These are phyloP conservation scores for Protodeltote pygarga DNA, from an alignment of 2,888 invertebrate species.

Conservation along the genomic window DNA sequence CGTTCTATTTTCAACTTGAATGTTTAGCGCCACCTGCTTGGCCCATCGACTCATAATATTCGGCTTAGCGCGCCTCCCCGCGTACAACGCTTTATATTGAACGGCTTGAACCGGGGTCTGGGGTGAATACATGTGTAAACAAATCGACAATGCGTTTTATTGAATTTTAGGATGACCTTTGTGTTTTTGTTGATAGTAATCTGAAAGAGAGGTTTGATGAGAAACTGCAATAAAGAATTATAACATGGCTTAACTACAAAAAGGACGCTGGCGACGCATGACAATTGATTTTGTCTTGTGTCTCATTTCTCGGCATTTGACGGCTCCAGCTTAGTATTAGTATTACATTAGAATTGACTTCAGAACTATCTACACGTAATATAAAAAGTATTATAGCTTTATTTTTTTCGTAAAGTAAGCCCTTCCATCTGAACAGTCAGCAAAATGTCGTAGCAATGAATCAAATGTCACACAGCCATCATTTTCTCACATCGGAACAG, in stretches of 20 bases:
- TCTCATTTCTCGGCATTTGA: too few relatives aligned
- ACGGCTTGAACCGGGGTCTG: slow-evolving; percentile 52
- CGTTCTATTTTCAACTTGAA: slow-evolving; percentile 65
- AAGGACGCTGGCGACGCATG: too few relatives aligned
- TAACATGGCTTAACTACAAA: too few relatives aligned
- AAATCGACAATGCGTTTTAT: slow-evolving; percentile 50
- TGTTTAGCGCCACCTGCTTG: slow-evolving; percentile 84
- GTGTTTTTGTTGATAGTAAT: neutral
- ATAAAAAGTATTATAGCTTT: too few relatives aligned
- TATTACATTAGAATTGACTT: too few relatives aligned
- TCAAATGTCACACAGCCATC: slow-evolving; percentile 55
- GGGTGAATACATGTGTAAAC: slow-evolving; percentile 58
- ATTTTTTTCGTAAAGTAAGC: neutral
- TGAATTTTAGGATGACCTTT: slow-evolving; percentile 43
- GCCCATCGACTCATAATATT: slow-evolving; percentile 86
- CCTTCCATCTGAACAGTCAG: slow-evolving; percentile 3
- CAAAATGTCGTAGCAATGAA: slow-evolving; percentile 39
- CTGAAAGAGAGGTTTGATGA: neutral
- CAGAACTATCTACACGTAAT: too few relatives aligned
- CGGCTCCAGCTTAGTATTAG: neutral
- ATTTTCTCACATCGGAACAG: slow-evolving; percentile 61
- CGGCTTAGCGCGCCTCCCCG: slow-evolving; percentile 80
- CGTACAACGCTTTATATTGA: slow-evolving; percentile 54
- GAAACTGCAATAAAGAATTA: neutral
- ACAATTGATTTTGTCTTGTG: too few relatives aligned